A percentile compares a stretch with the other conserved stretches of the same genome.
These are phyloP conservation scores for Lycophotia porphyrea DNA, from an alignment of 2,888 invertebrate genomes.

Conservation along the genomic window DNA sequence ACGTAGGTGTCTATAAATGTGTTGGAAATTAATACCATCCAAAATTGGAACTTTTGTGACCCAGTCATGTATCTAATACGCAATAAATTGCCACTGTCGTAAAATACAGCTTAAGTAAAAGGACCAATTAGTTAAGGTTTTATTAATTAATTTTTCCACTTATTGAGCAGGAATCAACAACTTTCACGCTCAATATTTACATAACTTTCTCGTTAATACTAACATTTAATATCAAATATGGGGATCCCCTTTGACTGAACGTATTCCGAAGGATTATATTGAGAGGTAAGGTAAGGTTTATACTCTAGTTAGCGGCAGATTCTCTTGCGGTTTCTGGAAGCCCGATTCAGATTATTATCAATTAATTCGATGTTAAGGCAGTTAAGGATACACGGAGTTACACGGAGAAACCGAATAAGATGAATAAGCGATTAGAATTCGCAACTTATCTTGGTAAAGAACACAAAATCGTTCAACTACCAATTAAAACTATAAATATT, in stretches of 20 bases:
- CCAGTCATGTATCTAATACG: constrained; percentile 15
- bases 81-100: constrained; percentile 22
- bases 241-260: constrained; percentile 32
- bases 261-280: background rate
- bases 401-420: background rate
- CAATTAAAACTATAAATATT: background rate
- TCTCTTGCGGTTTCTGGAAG: background rate
- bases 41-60: constrained; percentile 20
- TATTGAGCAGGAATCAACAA: constrained; percentile 47
- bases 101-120: constrained; percentile 30
- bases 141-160: constrained; percentile 42
- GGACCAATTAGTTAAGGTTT: constrained; percentile 49
- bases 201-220: constrained; percentile 26
- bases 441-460: background rate
- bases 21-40: constrained; percentile 32
- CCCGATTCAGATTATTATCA: background rate
- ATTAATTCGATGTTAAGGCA: background rate
- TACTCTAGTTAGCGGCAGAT: background rate
- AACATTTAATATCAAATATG: constrained; percentile 16
- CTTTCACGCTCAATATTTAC: constrained; percentile 53
- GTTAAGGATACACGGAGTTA: too few species aligned
- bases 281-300: background rate
- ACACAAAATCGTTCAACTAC: background rate
- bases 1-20: constrained; percentile 40
- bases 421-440: background rate